Conservation (phyloP, 1,140 invertebrate species). For the Anastatus disparis region DNA sequence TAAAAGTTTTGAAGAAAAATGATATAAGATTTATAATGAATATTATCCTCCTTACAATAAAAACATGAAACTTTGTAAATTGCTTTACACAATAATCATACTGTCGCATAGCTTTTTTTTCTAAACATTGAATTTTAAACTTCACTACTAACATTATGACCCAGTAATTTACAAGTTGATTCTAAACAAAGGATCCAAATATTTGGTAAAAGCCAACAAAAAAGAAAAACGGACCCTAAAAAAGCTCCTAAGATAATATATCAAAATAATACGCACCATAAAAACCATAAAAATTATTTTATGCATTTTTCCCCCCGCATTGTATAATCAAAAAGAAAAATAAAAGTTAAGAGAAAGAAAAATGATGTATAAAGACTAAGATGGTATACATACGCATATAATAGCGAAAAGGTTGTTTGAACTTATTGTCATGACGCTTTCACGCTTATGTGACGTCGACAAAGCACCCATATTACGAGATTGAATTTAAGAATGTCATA, state of each 20-base stretch:
- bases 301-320: no score
- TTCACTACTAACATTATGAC: no score
- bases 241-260: conserved; percentile 1
- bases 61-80: no score
- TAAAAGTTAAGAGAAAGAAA: background rate
- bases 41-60: no score
- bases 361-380: conserved; percentile 7
- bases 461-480: conserved; percentile 35
- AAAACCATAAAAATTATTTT: conserved; percentile 5
- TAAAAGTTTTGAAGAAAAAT: conserved; percentile 16
- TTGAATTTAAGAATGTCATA: conserved; percentile 32
- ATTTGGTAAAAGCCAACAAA: background rate
- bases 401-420: conserved; percentile 8
- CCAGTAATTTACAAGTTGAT: no score
- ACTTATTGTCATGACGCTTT: conserved; percentile 26
- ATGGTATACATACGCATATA: background rate
- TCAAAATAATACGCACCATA: background rate
- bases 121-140: no score
- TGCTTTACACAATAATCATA: no score
- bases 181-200: background rate
- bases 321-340: background rate
- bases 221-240: background rate
- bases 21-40: no score
- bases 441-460: conserved; percentile 21
- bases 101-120: no score